A percentile compares a stretch with the other conserved stretches of the same genome.
These are phyloP conservation scores for Noctua comes DNA, from an alignment of 2,888 invertebrate genomes.

Conservation along the genomic window DNA sequence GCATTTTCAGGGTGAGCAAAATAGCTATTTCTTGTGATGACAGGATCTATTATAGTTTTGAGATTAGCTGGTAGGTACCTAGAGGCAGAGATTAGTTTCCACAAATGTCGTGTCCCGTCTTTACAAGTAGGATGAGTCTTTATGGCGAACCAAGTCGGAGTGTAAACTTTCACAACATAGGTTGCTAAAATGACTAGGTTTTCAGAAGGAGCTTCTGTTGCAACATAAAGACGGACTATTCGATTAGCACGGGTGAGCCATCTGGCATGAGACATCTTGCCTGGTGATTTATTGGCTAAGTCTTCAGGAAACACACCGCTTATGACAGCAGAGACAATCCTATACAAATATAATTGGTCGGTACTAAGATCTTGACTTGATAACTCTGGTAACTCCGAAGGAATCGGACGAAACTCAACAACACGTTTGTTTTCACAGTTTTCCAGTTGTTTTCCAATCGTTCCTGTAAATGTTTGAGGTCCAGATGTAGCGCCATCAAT, in stretches of 20 bases:
- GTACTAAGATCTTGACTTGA: background rate
- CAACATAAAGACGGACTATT: background rate
- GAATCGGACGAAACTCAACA: too few relatives aligned
- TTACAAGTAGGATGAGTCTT: background rate
- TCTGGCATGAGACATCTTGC: background rate
- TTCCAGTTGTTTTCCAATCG: too few relatives aligned
- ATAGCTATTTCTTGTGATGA: background rate
- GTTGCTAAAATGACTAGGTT: background rate
- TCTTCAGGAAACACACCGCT: background rate
- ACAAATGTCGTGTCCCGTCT: background rate
- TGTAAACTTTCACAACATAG: background rate
- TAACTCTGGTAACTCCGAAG: too few relatives aligned
- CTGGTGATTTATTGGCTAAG: background rate
- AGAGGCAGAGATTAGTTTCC: background rate
- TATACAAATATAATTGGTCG: background rate
- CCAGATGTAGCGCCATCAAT: background rate
- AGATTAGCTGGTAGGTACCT: background rate
- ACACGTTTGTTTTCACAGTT: too few relatives aligned
- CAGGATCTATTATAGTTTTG: background rate
- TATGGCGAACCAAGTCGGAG: background rate
- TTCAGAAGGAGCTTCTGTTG: background rate
- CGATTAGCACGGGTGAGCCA: background rate
- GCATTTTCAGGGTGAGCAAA: background rate
- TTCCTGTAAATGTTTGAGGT: background rate
- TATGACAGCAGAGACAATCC: background rate